These are phyloP conservation scores for Corythaeola cristata DNA, from an alignment of 2,113 vertebrate species.

Conservation along the genomic window DNA sequence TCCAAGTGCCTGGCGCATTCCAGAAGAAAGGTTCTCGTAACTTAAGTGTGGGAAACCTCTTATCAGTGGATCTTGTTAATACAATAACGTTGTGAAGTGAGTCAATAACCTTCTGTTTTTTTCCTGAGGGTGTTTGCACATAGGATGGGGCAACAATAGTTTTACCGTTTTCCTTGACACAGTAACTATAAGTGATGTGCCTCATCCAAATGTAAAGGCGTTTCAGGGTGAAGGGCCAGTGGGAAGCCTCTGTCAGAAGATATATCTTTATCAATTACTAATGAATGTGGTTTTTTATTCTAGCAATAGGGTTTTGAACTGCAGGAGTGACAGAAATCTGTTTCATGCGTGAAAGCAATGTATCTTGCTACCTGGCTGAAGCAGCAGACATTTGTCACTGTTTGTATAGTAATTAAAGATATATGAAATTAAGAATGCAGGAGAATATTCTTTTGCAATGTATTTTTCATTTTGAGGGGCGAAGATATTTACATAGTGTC, in stretches of 20 bases:
- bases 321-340: background rate
- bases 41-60: slow-evolving; percentile 24
- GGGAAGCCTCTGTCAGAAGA: background rate
- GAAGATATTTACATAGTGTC: background rate
- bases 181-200: background rate
- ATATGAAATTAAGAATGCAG: background rate
- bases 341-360: background rate
- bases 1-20: slow-evolving; percentile 7
- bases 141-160: background rate
- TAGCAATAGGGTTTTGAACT: background rate
- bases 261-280: background rate
- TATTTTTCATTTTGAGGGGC: background rate
- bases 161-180: background rate
- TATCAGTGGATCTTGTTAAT: slow-evolving; percentile 12
- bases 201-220: background rate
- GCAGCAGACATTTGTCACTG: background rate
- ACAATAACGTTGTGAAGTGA: background rate
- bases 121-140: background rate
- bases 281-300: background rate
- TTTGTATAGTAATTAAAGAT: background rate
- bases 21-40: slow-evolving; percentile 21
- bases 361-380: background rate
- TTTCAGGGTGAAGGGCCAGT: background rate
- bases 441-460: background rate
- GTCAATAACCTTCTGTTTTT: slow-evolving; percentile 6